Evolutionary conservation across 2,888 invertebrate genomes (phyloP).

Genomic region (Apocheima hispidaria): DNA sequence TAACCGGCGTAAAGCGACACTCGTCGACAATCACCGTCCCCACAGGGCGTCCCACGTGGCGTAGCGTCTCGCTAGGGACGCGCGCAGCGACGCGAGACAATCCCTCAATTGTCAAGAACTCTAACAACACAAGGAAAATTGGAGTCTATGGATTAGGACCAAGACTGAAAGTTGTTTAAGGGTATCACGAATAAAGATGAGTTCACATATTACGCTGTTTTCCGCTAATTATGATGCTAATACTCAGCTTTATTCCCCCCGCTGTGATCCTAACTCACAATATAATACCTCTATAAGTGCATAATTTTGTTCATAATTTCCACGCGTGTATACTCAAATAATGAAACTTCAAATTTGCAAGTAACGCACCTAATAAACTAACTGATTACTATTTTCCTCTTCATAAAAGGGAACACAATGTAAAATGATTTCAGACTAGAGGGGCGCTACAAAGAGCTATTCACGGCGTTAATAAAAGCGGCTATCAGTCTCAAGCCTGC

Average conservation of each 20-base stretch:
- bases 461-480: constrained; percentile 74
- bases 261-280: constrained; percentile 63
- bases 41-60: constrained; percentile 81
- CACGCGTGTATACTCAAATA: constrained; percentile 49
- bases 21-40: constrained; percentile 78
- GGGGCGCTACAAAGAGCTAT: constrained; percentile 78
- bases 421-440: constrained; percentile 77
- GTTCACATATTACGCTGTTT: constrained; percentile 66
- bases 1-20: constrained; percentile 76
- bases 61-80: constrained; percentile 58
- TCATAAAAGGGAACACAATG: constrained; percentile 75
- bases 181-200: constrained; percentile 53
- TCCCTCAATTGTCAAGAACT: constrained; percentile 58
- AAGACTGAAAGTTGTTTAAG: constrained; percentile 26
- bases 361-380: constrained; percentile 80
- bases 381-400: constrained; percentile 80
- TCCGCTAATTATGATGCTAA: constrained; percentile 77
- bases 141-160: constrained; percentile 31
- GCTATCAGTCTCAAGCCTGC: constrained; percentile 71
- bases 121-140: constrained; percentile 33
- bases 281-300: constrained; percentile 51
- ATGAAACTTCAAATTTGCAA: constrained; percentile 70
- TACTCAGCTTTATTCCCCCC: constrained; percentile 58
- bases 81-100: constrained; percentile 69
- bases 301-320: constrained; percentile 41